phyloP scores from a whole-genome alignment of 1,140 invertebrate species.

The Papilio helenus region DNA sequence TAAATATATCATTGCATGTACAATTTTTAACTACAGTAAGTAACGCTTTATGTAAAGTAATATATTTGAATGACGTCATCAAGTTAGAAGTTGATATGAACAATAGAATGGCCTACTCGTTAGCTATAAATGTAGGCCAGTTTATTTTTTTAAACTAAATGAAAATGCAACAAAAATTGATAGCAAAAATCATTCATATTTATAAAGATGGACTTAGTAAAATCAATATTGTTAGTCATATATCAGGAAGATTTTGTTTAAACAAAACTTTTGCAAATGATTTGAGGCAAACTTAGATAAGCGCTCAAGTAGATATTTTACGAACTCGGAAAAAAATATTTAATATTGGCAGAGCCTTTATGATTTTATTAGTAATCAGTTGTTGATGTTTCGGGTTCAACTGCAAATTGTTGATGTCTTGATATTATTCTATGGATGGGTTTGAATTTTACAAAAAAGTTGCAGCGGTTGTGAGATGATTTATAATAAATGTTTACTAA shows the following conservation, averaged over 20 bases:
- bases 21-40: constrained; percentile 31
- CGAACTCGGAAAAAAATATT: neutral
- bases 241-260: neutral
- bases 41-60: constrained; percentile 34
- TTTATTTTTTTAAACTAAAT: constrained; percentile 31
- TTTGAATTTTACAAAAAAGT: constrained; percentile 71
- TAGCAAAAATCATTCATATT: constrained; percentile 18
- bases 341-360: constrained; percentile 10
- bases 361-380: constrained; percentile 29
- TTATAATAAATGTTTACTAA: constrained; percentile 80
- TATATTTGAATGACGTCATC: constrained; percentile 23
- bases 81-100: neutral
- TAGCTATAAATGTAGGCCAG: constrained; percentile 27
- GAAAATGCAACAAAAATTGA: constrained; percentile 9
- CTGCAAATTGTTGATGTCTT: constrained; percentile 57
- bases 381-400: constrained; percentile 46
- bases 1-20: constrained; percentile 34
- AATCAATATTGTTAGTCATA: neutral
- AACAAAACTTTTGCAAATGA: neutral
- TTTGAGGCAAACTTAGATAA: constrained; percentile 19
- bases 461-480: constrained; percentile 82
- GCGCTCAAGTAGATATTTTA: constrained; percentile 14
- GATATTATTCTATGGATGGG: constrained; percentile 70
- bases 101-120: constrained; percentile 27
- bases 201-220: neutral